A percentile compares a stretch with the other conserved stretches of the same genome.
phyloP scores from a whole-genome alignment of 2,888 invertebrate species.

The Kuschelorhynchus macadamiae region DNA sequence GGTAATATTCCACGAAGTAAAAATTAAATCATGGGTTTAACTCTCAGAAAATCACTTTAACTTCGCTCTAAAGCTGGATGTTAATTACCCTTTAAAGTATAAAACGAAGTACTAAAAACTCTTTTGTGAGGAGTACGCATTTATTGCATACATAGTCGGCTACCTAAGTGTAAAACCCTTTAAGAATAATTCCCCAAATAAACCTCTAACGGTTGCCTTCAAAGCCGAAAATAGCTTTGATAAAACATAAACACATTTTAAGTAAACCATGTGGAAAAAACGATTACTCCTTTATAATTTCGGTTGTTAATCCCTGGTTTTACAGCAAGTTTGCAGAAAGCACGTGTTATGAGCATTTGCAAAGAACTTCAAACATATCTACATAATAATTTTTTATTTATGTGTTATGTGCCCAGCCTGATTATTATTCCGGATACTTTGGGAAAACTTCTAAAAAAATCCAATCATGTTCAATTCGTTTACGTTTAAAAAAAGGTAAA shows the following conservation, averaged over 20 bases:
- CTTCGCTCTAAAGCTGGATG: slow-evolving; percentile 15
- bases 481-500: too few species aligned
- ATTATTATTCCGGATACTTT: too few species aligned
- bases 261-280: slow-evolving; percentile 34
- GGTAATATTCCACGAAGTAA: too few species aligned
- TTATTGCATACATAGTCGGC: slow-evolving; percentile 28
- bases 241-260: slow-evolving; percentile 40
- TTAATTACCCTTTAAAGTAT: slow-evolving; percentile 32
- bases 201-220: slow-evolving; percentile 32
- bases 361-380: too few species aligned
- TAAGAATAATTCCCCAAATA: slow-evolving; percentile 30
- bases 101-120: slow-evolving; percentile 21
- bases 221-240: slow-evolving; percentile 38
- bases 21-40: too few species aligned
- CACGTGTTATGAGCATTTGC: too few species aligned
- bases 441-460: too few species aligned
- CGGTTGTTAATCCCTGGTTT: slow-evolving; percentile 15
- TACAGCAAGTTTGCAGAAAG: not conserved
- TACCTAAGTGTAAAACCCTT: slow-evolving; percentile 34
- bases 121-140: slow-evolving; percentile 31
- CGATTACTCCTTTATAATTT: slow-evolving; percentile 31
- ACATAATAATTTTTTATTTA: too few species aligned
- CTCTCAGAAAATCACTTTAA: not conserved
- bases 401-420: too few species aligned
- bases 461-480: too few species aligned